Percentiles rank a stretch among this genome's conserved stretches.
Conservation (phyloP, 2,113 vertebrate species). For the Semnopithecus entellus region DNA sequence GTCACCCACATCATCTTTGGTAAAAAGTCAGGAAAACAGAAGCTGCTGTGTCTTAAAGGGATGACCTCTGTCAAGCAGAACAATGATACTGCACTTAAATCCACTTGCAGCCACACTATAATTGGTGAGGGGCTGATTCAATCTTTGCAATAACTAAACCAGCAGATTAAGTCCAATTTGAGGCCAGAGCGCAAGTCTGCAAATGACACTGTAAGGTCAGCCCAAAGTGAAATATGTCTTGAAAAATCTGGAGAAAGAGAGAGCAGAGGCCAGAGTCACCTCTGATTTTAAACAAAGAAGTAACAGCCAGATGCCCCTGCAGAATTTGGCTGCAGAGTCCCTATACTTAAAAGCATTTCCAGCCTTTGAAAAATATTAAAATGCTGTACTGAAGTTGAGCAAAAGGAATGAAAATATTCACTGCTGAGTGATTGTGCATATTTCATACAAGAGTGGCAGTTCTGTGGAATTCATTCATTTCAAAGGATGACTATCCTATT, state of each 20-base stretch:
- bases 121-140: slow-evolving; percentile 71
- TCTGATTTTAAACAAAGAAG: slow-evolving; percentile 73
- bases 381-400: slow-evolving; percentile 65
- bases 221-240: slow-evolving; percentile 58
- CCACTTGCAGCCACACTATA: slow-evolving; percentile 70
- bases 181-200: slow-evolving; percentile 64
- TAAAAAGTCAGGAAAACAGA: slow-evolving; percentile 68
- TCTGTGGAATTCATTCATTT: slow-evolving; percentile 77
- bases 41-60: slow-evolving; percentile 47
- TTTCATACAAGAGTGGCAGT: slow-evolving; percentile 71
- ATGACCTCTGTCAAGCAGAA: slow-evolving; percentile 78
- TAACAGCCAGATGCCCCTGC: slow-evolving; percentile 41
- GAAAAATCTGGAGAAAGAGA: slow-evolving; percentile 6
- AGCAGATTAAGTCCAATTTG: slow-evolving; percentile 72
- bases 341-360: neutral
- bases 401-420: slow-evolving; percentile 34
- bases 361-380: slow-evolving; percentile 75
- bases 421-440: slow-evolving; percentile 71
- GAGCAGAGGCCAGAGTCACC: slow-evolving; percentile 33
- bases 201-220: slow-evolving; percentile 55
- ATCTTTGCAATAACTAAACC: slow-evolving; percentile 62
- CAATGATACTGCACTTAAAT: slow-evolving; percentile 68
- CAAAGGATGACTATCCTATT: slow-evolving; percentile 74
- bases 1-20: slow-evolving; percentile 61
- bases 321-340: slow-evolving; percentile 45